Evolutionary conservation across 2,113 vertebrate genomes (phyloP), one percentile per base, ranked within the genome.

Genomic region (Calonectris borealis): DNA sequence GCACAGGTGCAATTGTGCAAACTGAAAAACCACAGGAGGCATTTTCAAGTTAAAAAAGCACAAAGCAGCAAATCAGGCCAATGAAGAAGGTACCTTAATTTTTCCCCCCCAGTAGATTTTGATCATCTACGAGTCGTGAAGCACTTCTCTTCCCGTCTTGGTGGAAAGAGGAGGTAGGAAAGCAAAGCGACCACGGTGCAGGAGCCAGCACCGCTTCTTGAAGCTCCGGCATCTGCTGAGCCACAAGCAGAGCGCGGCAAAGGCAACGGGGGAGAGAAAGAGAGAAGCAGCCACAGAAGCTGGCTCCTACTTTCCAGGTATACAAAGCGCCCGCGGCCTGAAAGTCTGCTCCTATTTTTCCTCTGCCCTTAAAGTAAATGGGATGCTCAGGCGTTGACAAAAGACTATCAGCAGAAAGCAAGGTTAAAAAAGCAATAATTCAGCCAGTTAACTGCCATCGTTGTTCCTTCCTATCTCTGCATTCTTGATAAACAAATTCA

Each of bases 401-500:
- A 89, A 84, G 87, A 52, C n/a, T 46, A 36, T 21, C 49, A 49
- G 36, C 83, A 87, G 65, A 96, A 40, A 48, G 42, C 89, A 96
- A 96, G 95, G 97, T 83, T 73, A 88, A 93, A 92, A 83, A 71
- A 88, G 27, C 86, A 81, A 69, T 91, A 93, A 95, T 62, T 94
- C 89, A 90, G 91, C 36, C 70, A 3, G 51, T 94, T 96, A 93
- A 97, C 91, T 71, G 94, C 78, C 69, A 38, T 57, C 13, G 0
- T 27, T 22, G 26, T 40, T 96, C 70, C 71, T 85, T 55, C 77
- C 92, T 64, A 57, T 86, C 94, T 85, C 88, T 62, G 80, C 75
- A 4, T 66, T 92, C 92, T 90, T 54, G 97, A 94, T 84, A 91
- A 96, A 94, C 96, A 90, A 88, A 95, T 69, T 90, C 91, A 65